Evolutionary conservation across 2,888 invertebrate genomes (phyloP), one percentile per base, ranked within the genome.

Genomic region (Oscheius sp.): DNA sequence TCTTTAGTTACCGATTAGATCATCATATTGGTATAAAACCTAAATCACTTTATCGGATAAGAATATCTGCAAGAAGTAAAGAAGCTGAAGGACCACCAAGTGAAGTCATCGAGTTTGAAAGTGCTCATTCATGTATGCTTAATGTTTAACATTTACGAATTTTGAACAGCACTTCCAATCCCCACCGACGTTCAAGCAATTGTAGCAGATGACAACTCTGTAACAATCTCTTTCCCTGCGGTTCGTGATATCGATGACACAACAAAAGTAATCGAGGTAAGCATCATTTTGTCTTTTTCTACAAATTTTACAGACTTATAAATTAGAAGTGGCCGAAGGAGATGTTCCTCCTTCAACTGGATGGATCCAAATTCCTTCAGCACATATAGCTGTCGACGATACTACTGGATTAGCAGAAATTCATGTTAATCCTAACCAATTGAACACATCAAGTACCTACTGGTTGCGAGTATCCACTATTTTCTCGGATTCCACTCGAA

Each of bases 241-340:
- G 79, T 77, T 1, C 32, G 74, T 22, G 71, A 77, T 61, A 77
- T 75, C 17, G 74, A 77, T 45, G 79, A 79, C 57, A 72, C 73
- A 47, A 71, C 78, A 32, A 76, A 72, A 26, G 71, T 72, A 14
- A 61, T 78, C 22, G 67, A 74, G 59, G 76, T 76, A 50, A 61
- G 44, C 12, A 5, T 6, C 6, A 56, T 32, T 14, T 9, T n/a
- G 61, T 12, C 14, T 6, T 41, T 49, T 28, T 57, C 5, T n/a
- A 33, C 5, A 9, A n/a, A 32, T 20, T 6, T 57, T 68, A 24
- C 67, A 78, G 72, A 63, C 51, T 22, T 78, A 78, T 51, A 72
- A 70, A 12, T 64, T 76, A 28, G 74, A 76, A 38, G 30, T 76
- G 5, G 70, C 74, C 0, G 73, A 72, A 12, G 72, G 72, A 0